Evolutionary conservation across 2,113 vertebrate species (phyloP).

Genomic region (Sceloporus undulatus): DNA sequence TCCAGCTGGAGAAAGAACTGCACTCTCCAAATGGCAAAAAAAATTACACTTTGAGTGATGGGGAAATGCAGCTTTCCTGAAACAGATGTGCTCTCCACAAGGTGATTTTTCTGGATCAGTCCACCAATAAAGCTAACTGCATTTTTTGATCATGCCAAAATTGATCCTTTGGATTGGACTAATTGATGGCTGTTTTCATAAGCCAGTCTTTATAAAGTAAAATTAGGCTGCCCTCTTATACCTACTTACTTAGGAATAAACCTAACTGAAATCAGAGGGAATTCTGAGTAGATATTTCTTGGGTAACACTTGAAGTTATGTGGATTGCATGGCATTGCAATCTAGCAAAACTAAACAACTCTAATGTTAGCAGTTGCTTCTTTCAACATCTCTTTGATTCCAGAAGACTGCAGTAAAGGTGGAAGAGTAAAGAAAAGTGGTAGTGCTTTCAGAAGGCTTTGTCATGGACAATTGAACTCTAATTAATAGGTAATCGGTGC

Average conservation of each 20-base stretch:
- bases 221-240: slow-evolving; percentile 37
- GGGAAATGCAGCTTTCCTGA: background rate
- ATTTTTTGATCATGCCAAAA: background rate
- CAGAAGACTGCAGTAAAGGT: slow-evolving; percentile 18
- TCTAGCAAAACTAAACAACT: slow-evolving; percentile 63
- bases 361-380: slow-evolving; percentile 51
- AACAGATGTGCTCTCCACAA: no score
- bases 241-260: background rate
- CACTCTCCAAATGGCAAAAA: background rate
- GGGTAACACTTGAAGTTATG: slow-evolving; percentile 38
- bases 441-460: background rate
- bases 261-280: background rate
- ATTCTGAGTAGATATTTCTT: slow-evolving; percentile 38
- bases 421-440: slow-evolving; percentile 7
- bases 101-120: background rate
- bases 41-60: background rate
- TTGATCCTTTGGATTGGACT: slow-evolving; percentile 75
- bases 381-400: slow-evolving; percentile 52
- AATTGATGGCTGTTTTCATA: slow-evolving; percentile 67
- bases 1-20: background rate
- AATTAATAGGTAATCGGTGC: slow-evolving; percentile 31
- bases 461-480: slow-evolving; percentile 37
- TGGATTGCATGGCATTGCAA: slow-evolving; percentile 40
- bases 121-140: background rate
- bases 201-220: slow-evolving; percentile 67